Conservation (phyloP, 2,113 vertebrate genomes). For the Amblyopsis rosae region DNA sequence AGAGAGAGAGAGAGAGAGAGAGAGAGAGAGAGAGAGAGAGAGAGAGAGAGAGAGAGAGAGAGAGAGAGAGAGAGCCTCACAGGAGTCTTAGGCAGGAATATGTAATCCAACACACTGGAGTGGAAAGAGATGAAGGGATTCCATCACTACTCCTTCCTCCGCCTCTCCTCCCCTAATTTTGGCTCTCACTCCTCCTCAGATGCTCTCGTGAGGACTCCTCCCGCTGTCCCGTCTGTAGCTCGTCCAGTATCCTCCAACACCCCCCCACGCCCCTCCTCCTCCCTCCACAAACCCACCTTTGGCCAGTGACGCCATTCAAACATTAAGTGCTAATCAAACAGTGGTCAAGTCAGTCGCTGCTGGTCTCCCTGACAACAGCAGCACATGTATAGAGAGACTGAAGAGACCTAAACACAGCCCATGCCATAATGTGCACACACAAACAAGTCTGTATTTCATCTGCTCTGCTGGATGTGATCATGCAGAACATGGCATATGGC, state of each 20-base stretch:
- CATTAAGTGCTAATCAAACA: conserved; percentile 76
- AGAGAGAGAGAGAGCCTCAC: conserved; percentile 22
- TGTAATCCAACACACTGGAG: conserved; percentile 66
- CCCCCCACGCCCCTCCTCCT: conserved; percentile 23
- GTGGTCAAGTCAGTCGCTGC: conserved; percentile 76
- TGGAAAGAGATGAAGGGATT: conserved; percentile 28
- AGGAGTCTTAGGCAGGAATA: conserved; percentile 69
- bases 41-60: conserved; percentile 14
- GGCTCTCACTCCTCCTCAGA: conserved; percentile 5
- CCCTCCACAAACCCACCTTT: conserved; percentile 7
- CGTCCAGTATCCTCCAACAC: conserved; percentile 11
- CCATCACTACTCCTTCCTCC: not conserved
- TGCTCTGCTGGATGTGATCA: conserved; percentile 32
- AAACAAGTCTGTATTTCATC: conserved; percentile 38
- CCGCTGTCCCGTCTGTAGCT: conserved; percentile 26
- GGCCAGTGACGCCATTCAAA: conserved; percentile 70
- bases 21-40: not conserved
- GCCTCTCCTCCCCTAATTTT: too few species aligned
- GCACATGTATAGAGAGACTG: conserved; percentile 12
- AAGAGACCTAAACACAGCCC: conserved; percentile 6
- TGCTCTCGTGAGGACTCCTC: conserved; percentile 4
- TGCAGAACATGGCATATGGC: conserved; percentile 47
- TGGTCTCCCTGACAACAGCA: conserved; percentile 86
- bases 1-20: conserved; percentile 9
- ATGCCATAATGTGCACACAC: conserved; percentile 24